phyloP scores from a whole-genome alignment of 2,888 invertebrate species.

The Patella depressa region DNA sequence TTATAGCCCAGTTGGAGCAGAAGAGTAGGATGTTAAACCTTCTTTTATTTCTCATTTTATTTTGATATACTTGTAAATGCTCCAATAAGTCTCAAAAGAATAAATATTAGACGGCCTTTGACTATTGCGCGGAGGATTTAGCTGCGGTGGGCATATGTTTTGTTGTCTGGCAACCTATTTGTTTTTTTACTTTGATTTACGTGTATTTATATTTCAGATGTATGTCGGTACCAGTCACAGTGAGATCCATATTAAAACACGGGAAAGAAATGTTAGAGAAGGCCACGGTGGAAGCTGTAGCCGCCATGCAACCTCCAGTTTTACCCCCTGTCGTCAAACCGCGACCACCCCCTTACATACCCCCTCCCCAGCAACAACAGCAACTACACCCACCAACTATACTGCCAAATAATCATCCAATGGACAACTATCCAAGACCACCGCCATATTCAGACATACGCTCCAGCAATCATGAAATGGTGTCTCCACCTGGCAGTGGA shows the following conservation, averaged over 20 bases:
- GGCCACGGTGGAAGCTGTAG: conserved; percentile 36
- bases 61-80: too few relatives aligned
- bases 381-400: conserved; percentile 19
- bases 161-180: too few relatives aligned
- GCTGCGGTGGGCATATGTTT: too few relatives aligned
- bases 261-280: conserved; percentile 57
- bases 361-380: conserved; percentile 34
- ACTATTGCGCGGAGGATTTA: too few relatives aligned
- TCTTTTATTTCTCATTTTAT: too few relatives aligned
- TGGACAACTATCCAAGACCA: conserved; percentile 21
- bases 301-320: conserved; percentile 28
- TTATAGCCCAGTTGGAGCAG: neutral
- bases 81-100: too few relatives aligned
- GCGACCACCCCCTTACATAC: conserved; percentile 31
- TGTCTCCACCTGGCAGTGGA: conserved; percentile 27
- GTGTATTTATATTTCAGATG: conserved; percentile 73
- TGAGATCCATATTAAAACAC: conserved; percentile 85
- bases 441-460: conserved; percentile 23
- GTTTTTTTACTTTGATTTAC: too few relatives aligned
- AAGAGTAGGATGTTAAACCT: too few relatives aligned
- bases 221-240: conserved; percentile 92
- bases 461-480: conserved; percentile 13
- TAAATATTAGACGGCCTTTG: too few relatives aligned
- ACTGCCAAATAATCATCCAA: conserved; percentile 24
- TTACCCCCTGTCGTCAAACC: conserved; percentile 37